Base-by-base conservation (phyloP, 2,797 vertebrate species). In the Philypnodon macrostomus region DNA sequence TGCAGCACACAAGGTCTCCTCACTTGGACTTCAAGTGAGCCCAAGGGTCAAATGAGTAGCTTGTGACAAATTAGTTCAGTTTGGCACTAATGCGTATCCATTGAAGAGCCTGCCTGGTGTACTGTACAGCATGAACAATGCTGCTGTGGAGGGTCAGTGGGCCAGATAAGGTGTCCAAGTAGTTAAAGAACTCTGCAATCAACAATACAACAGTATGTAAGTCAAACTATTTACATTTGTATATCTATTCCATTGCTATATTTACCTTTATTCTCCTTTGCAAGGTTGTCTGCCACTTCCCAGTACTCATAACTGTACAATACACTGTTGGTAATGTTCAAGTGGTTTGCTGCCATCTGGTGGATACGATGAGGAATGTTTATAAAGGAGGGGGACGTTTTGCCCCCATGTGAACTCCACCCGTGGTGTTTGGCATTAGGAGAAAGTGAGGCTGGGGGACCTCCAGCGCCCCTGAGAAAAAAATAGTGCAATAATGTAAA, bases 281-380 rank as follows among this genome's bases (percentile, higher is more conserved):
- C 90, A 11, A 99, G 89, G 80, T 91, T 96, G 85, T 99, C 97
- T 4, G 97, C 96, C 85, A 98, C 91, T 86, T 99, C 96, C 97
- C 97, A 99, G 88, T 98, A 97, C 84, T 99, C 95, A 1, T 98
- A 98, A 82, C 97, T 97, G 81, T 97, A 97, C 53, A 99, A 91
- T 70, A 98, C 95, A 83, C 95, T 95, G 86, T 98, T 99, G 83
- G 96, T 99, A 75, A 99, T 98, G 87, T 94, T 97, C 63, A 98
- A 91, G 5, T 99, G 97, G 50, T 96, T 98, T 87, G 95, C 95
- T 5, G 96, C 96, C 96, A 99, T 98, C 92, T 98, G 97, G 85
- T 99, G 97, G 88, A 99, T 98, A 29, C 96, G 93, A 36, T 98
- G 94, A 0, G 97, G 96, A 81, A 99, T 99, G 93, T 90, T 98